Evolutionary conservation across 2,888 invertebrate genomes (phyloP).

Genomic region (Nephrotoma guestfalica): DNA sequence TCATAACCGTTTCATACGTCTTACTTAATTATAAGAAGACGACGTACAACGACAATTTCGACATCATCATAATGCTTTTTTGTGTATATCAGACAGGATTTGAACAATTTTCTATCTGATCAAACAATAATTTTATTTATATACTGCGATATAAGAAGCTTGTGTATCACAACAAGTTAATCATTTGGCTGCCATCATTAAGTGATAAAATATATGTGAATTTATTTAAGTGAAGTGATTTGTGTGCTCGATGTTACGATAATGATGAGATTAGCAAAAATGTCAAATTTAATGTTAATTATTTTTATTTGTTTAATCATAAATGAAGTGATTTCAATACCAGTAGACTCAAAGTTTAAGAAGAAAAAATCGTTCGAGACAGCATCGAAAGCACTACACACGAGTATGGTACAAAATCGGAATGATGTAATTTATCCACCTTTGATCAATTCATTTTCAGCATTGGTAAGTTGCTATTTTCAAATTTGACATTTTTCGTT

Average conservation of each 20-base stretch:
- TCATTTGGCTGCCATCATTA: background rate
- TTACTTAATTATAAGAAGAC: background rate
- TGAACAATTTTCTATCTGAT: background rate
- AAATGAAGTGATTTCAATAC: background rate
- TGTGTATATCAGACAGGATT: background rate
- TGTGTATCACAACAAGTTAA: background rate
- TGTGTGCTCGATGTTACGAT: background rate
- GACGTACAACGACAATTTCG: background rate
- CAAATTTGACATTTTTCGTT: too few species aligned
- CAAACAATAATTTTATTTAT: background rate
- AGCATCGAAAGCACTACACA: background rate
- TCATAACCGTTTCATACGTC: background rate
- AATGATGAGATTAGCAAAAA: background rate
- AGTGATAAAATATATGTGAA: background rate
- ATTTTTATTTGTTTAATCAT: background rate
- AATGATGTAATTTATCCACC: background rate
- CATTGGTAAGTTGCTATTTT: background rate
- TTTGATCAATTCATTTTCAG: background rate
- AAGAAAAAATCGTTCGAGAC: background rate
- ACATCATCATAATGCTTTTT: background rate
- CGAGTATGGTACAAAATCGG: background rate
- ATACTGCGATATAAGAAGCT: background rate
- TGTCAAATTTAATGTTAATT: background rate
- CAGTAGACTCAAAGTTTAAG: background rate
- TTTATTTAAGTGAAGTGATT: background rate